Conservation (phyloP, 1,140 invertebrate genomes). For the Leptoteleia sp. region DNA sequence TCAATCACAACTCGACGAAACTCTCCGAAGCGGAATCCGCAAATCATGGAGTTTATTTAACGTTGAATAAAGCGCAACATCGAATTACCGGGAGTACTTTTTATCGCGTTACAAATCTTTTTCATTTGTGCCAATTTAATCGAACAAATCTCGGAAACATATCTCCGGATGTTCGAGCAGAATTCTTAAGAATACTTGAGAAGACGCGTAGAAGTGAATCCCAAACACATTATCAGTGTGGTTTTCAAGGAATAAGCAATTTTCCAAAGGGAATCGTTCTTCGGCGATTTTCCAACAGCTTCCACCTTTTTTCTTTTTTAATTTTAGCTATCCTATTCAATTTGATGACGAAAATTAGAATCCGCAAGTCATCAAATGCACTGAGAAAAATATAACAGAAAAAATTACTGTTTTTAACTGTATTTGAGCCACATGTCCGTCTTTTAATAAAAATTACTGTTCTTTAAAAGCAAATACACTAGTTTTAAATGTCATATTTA, state of each 20-base stretch:
- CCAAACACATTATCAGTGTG: slow-evolving; percentile 18
- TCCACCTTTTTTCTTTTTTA: slow-evolving; percentile 22
- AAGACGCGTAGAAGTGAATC: neutral
- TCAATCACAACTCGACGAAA: slow-evolving; percentile 33
- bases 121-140: slow-evolving; percentile 9
- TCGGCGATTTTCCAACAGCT: slow-evolving; percentile 33
- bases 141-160: slow-evolving; percentile 19
- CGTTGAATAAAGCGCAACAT: slow-evolving; percentile 19
- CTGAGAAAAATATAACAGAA: no score
- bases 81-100: slow-evolving; percentile 3
- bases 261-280: slow-evolving; percentile 36
- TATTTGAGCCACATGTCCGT: no score
- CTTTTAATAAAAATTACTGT: no score
- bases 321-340: slow-evolving; percentile 35
- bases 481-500: no score
- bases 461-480: no score
- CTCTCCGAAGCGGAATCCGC: slow-evolving; percentile 17
- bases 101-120: slow-evolving; percentile 13
- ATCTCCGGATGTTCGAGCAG: neutral
- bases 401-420: no score
- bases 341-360: slow-evolving; percentile 65
- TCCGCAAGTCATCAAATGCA: slow-evolving; percentile 50
- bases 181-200: slow-evolving; percentile 32
- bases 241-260: slow-evolving; percentile 36
- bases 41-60: slow-evolving; percentile 35